A percentile compares a stretch with the other conserved stretches of the same genome.
Conservation (phyloP, 2,113 vertebrate genomes). For the Chitala chitala region DNA sequence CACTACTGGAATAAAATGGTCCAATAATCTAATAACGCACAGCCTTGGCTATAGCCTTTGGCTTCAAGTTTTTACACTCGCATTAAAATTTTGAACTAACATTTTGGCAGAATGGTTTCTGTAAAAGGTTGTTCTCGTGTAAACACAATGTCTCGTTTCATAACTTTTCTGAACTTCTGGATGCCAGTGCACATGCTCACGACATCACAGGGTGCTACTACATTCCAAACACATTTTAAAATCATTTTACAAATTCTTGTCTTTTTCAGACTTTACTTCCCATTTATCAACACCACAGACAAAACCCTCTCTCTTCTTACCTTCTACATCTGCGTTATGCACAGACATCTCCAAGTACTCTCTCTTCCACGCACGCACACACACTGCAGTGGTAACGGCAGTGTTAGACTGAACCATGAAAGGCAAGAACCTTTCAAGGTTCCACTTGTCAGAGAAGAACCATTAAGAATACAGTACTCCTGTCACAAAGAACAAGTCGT, state of each 20-base stretch:
- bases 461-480: too few relatives aligned
- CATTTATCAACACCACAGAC: conserved; percentile 17
- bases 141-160: too few relatives aligned
- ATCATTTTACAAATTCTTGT: background rate
- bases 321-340: background rate
- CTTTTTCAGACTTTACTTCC: too few relatives aligned
- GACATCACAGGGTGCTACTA: background rate
- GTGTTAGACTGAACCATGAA: conserved; percentile 44
- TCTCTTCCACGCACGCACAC: conserved; percentile 34
- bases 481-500: background rate
- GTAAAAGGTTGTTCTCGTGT: too few relatives aligned
- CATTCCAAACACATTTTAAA: background rate
- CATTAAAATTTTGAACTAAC: too few relatives aligned
- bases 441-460: conserved; percentile 48
- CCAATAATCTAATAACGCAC: too few relatives aligned
- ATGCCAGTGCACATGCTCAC: background rate
- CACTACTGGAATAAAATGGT: too few relatives aligned
- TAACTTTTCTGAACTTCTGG: too few relatives aligned
- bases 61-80: too few relatives aligned
- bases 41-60: too few relatives aligned
- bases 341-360: conserved; percentile 39
- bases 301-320: background rate
- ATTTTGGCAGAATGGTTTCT: too few relatives aligned
- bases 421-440: conserved; percentile 54
- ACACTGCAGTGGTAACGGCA: conserved; percentile 33